Evolutionary conservation across 1,140 invertebrate genomes (phyloP), one percentile per base, ranked within the genome.

Genomic region (Drosophila malerkotliana): DNA sequence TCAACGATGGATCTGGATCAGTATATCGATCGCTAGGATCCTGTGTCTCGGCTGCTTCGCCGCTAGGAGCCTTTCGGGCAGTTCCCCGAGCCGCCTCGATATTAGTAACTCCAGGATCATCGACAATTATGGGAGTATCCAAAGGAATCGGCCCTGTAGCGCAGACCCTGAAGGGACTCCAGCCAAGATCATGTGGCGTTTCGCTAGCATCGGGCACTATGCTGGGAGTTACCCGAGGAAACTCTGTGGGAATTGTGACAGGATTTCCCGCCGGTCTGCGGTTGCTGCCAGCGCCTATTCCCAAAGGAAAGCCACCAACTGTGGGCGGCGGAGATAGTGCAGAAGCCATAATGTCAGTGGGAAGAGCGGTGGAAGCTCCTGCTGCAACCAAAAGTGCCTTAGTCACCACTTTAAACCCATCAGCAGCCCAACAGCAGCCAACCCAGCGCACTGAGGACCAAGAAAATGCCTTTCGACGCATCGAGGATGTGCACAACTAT

Each of bases 401-500:
- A 67, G 47, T 26, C 7, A 52, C 15, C 47, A 10, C 63, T 26
- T 9, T 21, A 21, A 53, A 28, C 28, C 26, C 24, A 37, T 14
- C 49, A 34, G 14, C 51, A 49, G 41, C 14, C n/a, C n/a, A 44
- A 14, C 41, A 44, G 41, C 73, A 83, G 41, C 74, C 67, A 39
- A 44, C 62, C 28, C 84, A 89, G 63, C 81, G 83, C 28, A 91
- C 80, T 66, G 90, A 89, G 55, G 80, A 91, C 84, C 90, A 91
- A 80, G 84, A 91, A 83, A 78, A 91, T 81, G 90, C 90, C 69
- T 90, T 91, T 90, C 90, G 84, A 24, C 90, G 68, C 54, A 91
- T 91, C 61, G 90, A 91, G 49, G 90, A 90, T 77, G 90, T 91
- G 49, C 90, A 91, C 58, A 91, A 91, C 57, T 91, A 91, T 80